Evolutionary conservation across 2,113 vertebrate genomes (phyloP).

Genomic region (Odontesthes bonariensis): DNA sequence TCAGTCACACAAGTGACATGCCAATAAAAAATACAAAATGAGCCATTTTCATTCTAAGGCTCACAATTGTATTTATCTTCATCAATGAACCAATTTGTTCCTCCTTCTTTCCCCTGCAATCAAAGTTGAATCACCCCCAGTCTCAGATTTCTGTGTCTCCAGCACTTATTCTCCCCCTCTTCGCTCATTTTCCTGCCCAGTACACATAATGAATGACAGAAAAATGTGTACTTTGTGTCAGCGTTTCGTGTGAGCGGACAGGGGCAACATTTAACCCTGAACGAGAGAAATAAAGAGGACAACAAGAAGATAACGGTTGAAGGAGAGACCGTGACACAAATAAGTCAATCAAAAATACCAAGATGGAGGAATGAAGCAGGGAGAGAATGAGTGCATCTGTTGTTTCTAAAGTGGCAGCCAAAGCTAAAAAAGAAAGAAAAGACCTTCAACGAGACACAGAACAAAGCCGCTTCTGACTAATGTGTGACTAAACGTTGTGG

Average conservation of each 20-base stretch:
- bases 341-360: not conserved
- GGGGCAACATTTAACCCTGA: slow-evolving; percentile 36
- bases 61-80: not conserved
- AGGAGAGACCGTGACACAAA: slow-evolving; percentile 22
- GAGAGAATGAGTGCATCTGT: slow-evolving; percentile 44
- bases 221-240: slow-evolving; percentile 50
- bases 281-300: slow-evolving; percentile 7
- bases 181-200: slow-evolving; percentile 74
- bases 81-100: slow-evolving; percentile 4
- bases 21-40: no score
- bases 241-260: slow-evolving; percentile 26
- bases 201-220: slow-evolving; percentile 75
- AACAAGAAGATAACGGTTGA: slow-evolving; percentile 18
- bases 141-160: slow-evolving; percentile 2
- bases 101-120: not conserved
- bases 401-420: slow-evolving; percentile 5
- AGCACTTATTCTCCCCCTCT: not conserved
- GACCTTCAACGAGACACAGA: slow-evolving; percentile 3
- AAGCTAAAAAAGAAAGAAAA: not conserved
- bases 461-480: slow-evolving; percentile 7
- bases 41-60: no score
- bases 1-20: no score
- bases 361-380: not conserved
- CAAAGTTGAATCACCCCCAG: not conserved
- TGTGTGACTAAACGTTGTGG: slow-evolving; percentile 7